Conservation (phyloP, 2,888 invertebrate species). For the Ennomos fuscantarius region DNA sequence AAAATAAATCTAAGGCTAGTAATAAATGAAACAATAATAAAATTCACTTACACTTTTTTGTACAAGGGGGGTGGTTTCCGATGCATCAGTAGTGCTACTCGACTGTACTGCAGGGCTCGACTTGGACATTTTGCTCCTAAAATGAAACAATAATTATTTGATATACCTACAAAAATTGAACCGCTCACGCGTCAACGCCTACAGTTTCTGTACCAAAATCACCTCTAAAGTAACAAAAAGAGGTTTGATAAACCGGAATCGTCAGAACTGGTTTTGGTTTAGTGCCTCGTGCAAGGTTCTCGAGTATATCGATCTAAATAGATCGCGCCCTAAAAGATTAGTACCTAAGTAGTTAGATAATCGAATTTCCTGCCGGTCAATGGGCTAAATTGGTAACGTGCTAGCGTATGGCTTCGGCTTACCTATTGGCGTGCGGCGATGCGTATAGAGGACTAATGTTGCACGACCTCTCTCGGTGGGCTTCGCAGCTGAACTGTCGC, state of each 20-base stretch:
- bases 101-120: constrained; percentile 47
- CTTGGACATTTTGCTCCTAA: constrained; percentile 59
- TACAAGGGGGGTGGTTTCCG: constrained; percentile 70
- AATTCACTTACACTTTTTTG: constrained; percentile 57
- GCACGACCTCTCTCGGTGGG: constrained; percentile 26
- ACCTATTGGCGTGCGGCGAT: constrained; percentile 33
- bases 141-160: constrained; percentile 30
- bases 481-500: constrained; percentile 35
- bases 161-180: background rate
- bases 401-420: constrained; percentile 51
- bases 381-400: constrained; percentile 44
- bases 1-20: no score
- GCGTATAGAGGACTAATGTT: constrained; percentile 2
- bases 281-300: constrained; percentile 28
- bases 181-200: constrained; percentile 2
- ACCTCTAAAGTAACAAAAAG: constrained; percentile 16
- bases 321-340: constrained; percentile 34
- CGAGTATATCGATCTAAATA: constrained; percentile 5
- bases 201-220: constrained; percentile 7
- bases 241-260: constrained; percentile 19
- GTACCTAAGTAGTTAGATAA: constrained; percentile 38
- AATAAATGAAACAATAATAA: no score
- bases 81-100: constrained; percentile 43
- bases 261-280: constrained; percentile 25
- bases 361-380: constrained; percentile 52